These are phyloP conservation scores for Scophthalmus maximus DNA, from an alignment of 2,113 vertebrate genomes.

Conservation along the genomic window DNA sequence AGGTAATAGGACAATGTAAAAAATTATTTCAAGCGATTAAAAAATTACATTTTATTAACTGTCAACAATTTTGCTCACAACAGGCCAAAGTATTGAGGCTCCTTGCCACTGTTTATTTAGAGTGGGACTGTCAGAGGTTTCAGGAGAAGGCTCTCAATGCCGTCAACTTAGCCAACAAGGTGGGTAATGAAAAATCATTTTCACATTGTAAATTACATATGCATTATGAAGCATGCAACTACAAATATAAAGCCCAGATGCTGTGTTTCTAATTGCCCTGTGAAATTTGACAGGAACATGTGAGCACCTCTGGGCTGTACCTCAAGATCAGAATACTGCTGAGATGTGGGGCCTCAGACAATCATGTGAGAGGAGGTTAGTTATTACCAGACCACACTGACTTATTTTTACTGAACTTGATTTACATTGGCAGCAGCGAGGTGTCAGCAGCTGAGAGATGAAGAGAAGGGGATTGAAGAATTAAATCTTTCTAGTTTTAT, in stretches of 20 bases:
- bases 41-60: background rate
- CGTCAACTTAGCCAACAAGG: constrained; percentile 90
- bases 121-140: constrained; percentile 85
- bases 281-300: constrained; percentile 81
- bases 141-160: constrained; percentile 86
- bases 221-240: background rate
- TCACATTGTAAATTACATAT: constrained; percentile 1
- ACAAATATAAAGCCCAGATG: background rate
- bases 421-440: constrained; percentile 12
- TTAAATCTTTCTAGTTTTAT: background rate
- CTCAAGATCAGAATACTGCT: constrained; percentile 91
- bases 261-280: background rate
- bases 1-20: constrained; percentile 78
- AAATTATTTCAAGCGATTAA: background rate
- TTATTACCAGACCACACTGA: constrained; percentile 24
- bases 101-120: constrained; percentile 88
- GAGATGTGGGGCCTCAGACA: constrained; percentile 80
- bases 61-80: constrained; percentile 32
- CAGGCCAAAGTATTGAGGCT: constrained; percentile 91
- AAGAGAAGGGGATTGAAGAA: background rate
- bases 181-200: constrained; percentile 52
- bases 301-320: constrained; percentile 86
- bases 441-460: constrained; percentile 4
- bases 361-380: constrained; percentile 86
- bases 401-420: constrained; percentile 31